Conservation (phyloP, 1,140 invertebrate species). For the Helicoverpa armigera region DNA sequence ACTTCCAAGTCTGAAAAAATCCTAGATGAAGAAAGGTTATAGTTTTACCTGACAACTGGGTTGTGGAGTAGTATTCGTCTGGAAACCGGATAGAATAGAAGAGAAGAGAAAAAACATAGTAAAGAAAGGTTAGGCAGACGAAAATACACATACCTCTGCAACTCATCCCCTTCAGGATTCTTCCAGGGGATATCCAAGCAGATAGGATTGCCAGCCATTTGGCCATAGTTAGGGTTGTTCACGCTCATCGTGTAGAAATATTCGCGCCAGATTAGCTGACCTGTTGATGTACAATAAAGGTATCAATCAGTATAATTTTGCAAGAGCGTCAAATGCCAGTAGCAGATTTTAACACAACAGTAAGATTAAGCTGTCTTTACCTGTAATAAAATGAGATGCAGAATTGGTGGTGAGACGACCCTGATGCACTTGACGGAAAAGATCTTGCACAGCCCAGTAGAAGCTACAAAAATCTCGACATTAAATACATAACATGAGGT, state of each 20-base stretch:
- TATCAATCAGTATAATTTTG: no score
- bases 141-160: slow-evolving; percentile 76
- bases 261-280: slow-evolving; percentile 92
- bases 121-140: no score
- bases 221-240: slow-evolving; percentile 89
- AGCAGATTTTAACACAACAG: slow-evolving; percentile 16
- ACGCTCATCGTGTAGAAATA: slow-evolving; percentile 93
- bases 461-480: slow-evolving; percentile 77
- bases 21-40: no score
- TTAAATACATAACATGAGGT: background rate
- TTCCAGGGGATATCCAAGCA: slow-evolving; percentile 92
- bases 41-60: no score
- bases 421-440: slow-evolving; percentile 87
- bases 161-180: slow-evolving; percentile 82
- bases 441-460: slow-evolving; percentile 89
- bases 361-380: slow-evolving; percentile 60
- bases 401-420: slow-evolving; percentile 69
- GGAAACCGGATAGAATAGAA: background rate
- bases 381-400: slow-evolving; percentile 77
- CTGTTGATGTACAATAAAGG: slow-evolving; percentile 67
- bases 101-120: no score
- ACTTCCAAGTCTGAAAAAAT: no score
- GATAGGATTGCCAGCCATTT: slow-evolving; percentile 91
- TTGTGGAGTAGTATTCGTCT: no score
- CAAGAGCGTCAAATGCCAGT: no score